Evolutionary conservation across 2,888 invertebrate species (phyloP), one percentile per base, ranked within the genome.

Genomic region (Listrodromus nycthemerus): DNA sequence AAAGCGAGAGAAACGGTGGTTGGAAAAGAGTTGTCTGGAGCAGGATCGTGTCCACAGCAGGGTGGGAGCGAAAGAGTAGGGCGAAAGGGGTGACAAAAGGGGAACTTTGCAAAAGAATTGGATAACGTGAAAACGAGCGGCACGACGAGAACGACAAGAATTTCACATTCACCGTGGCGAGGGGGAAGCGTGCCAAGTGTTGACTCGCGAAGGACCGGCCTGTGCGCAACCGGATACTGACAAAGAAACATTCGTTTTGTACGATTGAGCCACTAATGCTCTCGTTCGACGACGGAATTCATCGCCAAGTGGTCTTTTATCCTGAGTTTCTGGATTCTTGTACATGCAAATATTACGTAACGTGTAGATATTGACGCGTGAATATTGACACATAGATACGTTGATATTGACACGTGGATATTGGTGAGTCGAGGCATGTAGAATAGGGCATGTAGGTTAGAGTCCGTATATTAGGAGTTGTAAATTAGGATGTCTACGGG

Each of bases 91-190:
- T 37, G 52, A 66, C 41, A 75, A 48, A 67, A 63, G 69, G 67
- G n/a, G n/a, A 21, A 65, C 58, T 52, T 16, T 67, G 24, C 37
- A 30, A 50, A 55, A 65, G 65, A 79, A 79, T 63, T n/a, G 52
- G 52, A 63, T 33, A 82, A 79, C 52, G 74, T 69, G 69, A 63
- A 79, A 79, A 74, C 63, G 74, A 79, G 69, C 50, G 74, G 70
- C 27, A 79, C 41, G 27, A 27, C 74, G 82, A 75, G 65, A 41
- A 65, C 65, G 37, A 65, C 48, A 69, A 63, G 61, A 79, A 70
- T 73, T 78, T 79, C 78, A 79, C 78, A 79, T 82, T 79, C 78
- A 63, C 55, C 78, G 78, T 70, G 69, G 69, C 67, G 33, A 41
- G 69, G 65, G 50, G 70, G 63, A 52, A 82, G 71, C 55, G 67